Evolutionary conservation across 2,113 vertebrate genomes (phyloP).

Genomic region (Trochalopteron elliotii): DNA sequence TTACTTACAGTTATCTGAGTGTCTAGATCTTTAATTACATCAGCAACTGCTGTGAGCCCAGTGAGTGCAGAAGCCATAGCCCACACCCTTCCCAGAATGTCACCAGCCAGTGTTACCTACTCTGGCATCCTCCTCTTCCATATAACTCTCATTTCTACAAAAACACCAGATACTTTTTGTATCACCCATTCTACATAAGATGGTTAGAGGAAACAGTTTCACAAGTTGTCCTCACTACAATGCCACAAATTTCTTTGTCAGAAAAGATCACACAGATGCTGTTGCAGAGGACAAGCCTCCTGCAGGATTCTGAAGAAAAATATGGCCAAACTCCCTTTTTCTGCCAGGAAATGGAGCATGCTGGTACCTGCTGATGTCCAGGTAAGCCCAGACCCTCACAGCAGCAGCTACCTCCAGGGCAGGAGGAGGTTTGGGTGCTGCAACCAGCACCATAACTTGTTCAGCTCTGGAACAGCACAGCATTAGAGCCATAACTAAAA

Average conservation of each 20-base stretch:
- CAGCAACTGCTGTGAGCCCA: slow-evolving; percentile 75
- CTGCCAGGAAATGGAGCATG: neutral
- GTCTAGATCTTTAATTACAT: slow-evolving; percentile 82
- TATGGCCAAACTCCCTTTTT: neutral
- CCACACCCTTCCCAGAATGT: slow-evolving; percentile 62
- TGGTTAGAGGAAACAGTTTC: neutral
- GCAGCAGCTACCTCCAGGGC: neutral
- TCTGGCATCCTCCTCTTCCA: neutral
- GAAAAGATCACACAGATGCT: accelerated
- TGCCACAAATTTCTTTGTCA: neutral
- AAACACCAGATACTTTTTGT: neutral
- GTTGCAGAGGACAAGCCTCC: neutral
- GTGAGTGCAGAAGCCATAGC: slow-evolving; percentile 71
- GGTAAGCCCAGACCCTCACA: neutral
- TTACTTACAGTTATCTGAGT: slow-evolving; percentile 82
- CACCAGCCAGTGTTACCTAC: slow-evolving; percentile 39
- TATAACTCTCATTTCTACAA: neutral
- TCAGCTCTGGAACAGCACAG: neutral
- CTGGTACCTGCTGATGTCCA: neutral
- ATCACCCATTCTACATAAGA: neutral
- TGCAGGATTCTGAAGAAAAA: neutral
- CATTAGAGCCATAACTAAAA: neutral
- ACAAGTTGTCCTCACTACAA: accelerated
- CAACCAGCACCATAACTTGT: accelerated
- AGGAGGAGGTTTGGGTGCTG: neutral